Percentiles rank a stretch among this genome's conserved stretches.
phyloP scores from a whole-genome alignment of 2,888 invertebrate genomes.

The Xestobium rufovillosum region DNA sequence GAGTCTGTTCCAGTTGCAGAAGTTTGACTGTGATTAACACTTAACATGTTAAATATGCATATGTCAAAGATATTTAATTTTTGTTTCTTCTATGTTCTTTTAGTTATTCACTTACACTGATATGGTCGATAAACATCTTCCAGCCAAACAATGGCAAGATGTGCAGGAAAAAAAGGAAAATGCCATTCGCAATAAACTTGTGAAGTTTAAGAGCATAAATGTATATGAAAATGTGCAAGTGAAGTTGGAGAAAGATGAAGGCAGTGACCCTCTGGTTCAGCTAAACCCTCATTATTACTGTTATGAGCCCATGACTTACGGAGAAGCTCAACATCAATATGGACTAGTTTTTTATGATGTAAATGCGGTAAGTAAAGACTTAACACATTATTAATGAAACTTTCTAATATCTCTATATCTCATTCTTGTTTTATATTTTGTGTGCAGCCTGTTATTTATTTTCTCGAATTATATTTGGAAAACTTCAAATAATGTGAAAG shows the following conservation, averaged over 20 bases:
- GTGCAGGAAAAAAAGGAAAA: neutral
- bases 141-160: neutral
- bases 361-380: slow-evolving; percentile 31
- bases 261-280: neutral
- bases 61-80: too few relatives aligned
- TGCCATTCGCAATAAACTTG: neutral
- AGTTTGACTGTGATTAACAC: too few relatives aligned
- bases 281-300: slow-evolving; percentile 16
- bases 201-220: neutral
- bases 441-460: too few relatives aligned
- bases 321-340: slow-evolving; percentile 44
- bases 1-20: too few relatives aligned
- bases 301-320: slow-evolving; percentile 45
- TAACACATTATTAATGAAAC: too few relatives aligned
- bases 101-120: too few relatives aligned
- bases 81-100: too few relatives aligned
- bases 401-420: slow-evolving; percentile 4
- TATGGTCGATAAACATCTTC: neutral
- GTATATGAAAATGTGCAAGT: slow-evolving; percentile 1
- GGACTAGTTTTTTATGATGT: slow-evolving; percentile 44
- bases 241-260: neutral
- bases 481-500: too few relatives aligned
- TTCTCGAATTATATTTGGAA: too few relatives aligned
- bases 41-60: too few relatives aligned
- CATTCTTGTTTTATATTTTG: neutral